These are phyloP conservation scores for Patagioenas fasciata DNA, from an alignment of 2,113 vertebrate genomes.

Conservation along the genomic window DNA sequence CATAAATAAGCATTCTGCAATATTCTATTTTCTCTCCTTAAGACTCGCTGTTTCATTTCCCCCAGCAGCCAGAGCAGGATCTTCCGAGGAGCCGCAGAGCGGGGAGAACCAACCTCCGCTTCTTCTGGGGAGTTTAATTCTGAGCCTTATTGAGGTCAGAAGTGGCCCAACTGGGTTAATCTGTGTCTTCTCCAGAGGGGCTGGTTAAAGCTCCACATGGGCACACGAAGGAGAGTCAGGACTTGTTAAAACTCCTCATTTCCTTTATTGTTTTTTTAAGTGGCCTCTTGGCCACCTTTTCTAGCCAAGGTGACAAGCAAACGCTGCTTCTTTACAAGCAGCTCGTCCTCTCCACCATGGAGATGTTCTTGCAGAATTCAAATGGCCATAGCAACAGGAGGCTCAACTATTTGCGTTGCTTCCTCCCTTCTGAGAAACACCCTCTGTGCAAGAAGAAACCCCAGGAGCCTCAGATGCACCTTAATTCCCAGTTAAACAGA, in stretches of 20 bases:
- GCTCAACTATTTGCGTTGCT: neutral
- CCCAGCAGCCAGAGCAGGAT: neutral
- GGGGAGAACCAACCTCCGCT: neutral
- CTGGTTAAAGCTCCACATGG: neutral
- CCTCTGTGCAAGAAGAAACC: accelerated
- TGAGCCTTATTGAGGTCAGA: neutral
- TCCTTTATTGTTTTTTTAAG: neutral
- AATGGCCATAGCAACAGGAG: accelerated
- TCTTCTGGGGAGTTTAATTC: neutral
- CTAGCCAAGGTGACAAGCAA: neutral
- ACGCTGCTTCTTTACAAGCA: neutral
- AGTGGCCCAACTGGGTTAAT: neutral
- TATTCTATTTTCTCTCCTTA: neutral
- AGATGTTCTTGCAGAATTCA: neutral
- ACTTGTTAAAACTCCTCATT: neutral
- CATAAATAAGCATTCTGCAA: neutral
- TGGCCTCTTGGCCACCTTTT: neutral
- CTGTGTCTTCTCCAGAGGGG: neutral
- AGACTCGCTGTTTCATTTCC: neutral
- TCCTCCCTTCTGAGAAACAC: neutral
- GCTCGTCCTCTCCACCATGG: neutral
- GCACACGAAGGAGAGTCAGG: neutral
- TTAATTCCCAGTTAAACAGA: neutral
- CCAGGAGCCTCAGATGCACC: accelerated
- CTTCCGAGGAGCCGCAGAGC: neutral